These are phyloP conservation scores for Dendrolimus pini DNA, from an alignment of 2,888 invertebrate species.

Conservation along the genomic window DNA sequence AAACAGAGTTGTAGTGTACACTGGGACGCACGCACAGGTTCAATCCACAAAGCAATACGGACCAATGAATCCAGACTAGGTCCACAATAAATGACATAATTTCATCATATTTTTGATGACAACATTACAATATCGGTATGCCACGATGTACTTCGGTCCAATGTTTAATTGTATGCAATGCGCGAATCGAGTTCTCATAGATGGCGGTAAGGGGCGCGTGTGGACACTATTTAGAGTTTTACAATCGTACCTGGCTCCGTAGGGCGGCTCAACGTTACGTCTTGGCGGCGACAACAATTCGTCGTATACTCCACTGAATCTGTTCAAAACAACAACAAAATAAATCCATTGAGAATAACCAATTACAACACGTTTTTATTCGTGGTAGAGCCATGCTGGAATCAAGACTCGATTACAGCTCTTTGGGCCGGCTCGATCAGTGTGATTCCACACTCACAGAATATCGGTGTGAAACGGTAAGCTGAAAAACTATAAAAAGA, in stretches of 20 bases:
- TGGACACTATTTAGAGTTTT: slow-evolving; percentile 62
- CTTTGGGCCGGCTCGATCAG: too few relatives aligned
- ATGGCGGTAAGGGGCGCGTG: slow-evolving; percentile 37
- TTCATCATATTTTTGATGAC: too few relatives aligned
- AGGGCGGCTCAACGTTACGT: slow-evolving; percentile 67
- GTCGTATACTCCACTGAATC: slow-evolving; percentile 66
- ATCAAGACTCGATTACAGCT: too few relatives aligned
- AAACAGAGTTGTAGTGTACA: slow-evolving; percentile 8
- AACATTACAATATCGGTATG: too few relatives aligned
- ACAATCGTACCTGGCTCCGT: slow-evolving; percentile 74
- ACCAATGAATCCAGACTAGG: too few relatives aligned
- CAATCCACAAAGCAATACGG: slow-evolving; percentile 57
- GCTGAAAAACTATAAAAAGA: too few relatives aligned
- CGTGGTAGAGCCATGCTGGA: too few relatives aligned
- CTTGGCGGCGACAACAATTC: slow-evolving; percentile 70
- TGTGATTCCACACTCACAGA: too few relatives aligned
- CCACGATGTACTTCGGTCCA: neutral
- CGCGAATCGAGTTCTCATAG: slow-evolving; percentile 30
- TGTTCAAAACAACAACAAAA: slow-evolving; percentile 22
- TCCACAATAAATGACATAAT: too few relatives aligned
- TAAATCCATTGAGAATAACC: neutral
- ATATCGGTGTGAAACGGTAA: too few relatives aligned
- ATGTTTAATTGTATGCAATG: too few relatives aligned
- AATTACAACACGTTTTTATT: neutral
- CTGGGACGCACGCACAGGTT: slow-evolving; percentile 45